Conservation (phyloP, 1,140 invertebrate genomes). For the Neomicropteryx cornuta region DNA sequence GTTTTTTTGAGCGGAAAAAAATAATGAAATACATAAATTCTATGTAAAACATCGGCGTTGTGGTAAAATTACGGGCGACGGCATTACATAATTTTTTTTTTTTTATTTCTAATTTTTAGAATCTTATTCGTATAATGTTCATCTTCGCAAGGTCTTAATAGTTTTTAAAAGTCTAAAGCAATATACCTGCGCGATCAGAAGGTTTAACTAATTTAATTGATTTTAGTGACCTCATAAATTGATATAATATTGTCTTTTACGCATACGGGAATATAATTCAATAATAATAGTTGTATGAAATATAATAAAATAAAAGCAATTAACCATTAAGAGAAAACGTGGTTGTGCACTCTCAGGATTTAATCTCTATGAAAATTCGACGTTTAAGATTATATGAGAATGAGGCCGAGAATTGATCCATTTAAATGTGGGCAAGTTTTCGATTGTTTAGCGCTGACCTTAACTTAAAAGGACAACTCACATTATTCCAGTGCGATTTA, state of each 20-base stretch:
- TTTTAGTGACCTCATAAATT: no score
- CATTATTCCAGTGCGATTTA: constrained; percentile 6
- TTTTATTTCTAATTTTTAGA: background rate
- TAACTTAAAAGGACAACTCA: constrained; percentile 3
- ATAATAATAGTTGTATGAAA: no score
- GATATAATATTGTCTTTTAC: no score
- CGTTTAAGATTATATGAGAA: no score
- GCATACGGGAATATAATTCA: no score
- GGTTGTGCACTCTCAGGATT: no score
- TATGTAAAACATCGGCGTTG: background rate
- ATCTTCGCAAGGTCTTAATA: background rate
- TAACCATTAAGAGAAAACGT: no score
- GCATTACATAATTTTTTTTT: background rate
- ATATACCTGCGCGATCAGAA: no score
- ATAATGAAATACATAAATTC: no score
- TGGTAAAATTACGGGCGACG: background rate
- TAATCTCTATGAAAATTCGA: no score
- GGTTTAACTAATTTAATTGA: no score
- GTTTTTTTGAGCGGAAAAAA: background rate
- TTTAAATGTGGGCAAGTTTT: background rate
- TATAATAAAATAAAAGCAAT: no score
- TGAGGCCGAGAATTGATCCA: background rate
- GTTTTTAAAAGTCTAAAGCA: background rate
- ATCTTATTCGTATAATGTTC: background rate
- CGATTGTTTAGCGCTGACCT: constrained; percentile 1